Conservation (phyloP, 2,113 vertebrate species). For the Vicugna pacos region DNA sequence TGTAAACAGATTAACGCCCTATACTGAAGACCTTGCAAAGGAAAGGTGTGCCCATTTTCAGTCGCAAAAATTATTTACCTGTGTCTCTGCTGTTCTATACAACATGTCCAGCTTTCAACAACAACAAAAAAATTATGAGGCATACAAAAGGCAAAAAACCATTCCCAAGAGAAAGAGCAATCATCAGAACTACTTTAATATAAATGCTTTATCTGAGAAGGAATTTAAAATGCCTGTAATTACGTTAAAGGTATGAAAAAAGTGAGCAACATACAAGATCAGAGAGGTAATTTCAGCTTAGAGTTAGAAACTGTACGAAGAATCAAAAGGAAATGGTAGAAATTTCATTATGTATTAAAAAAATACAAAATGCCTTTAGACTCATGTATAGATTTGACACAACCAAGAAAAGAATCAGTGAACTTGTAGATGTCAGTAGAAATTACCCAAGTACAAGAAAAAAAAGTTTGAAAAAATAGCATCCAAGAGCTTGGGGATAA, state of each 20-base stretch:
- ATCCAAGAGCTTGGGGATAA: not conserved
- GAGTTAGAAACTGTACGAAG: not conserved
- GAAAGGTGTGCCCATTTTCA: not conserved
- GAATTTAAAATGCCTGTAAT: conserved; percentile 23
- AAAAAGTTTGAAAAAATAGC: not conserved
- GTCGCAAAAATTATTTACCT: not conserved
- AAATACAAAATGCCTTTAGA: not conserved
- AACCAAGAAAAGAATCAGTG: not conserved
- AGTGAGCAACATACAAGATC: not conserved
- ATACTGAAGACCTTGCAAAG: not conserved
- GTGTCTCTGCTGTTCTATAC: not conserved
- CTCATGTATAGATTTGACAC: not conserved
- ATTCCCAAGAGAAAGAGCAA: not conserved
- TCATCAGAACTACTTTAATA: not conserved
- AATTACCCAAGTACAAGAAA: not conserved
- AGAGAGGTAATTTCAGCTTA: not conserved
- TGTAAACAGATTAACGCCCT: not conserved
- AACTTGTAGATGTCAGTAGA: not conserved
- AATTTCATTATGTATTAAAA: not conserved
- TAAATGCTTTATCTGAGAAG: not conserved
- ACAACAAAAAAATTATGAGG: not conserved
- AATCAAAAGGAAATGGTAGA: conserved; percentile 21
- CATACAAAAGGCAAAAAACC: not conserved
- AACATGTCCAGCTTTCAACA: not conserved
- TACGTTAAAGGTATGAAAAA: not conserved